These are phyloP conservation scores for Lordiphosa clarofinis DNA, from an alignment of 1,140 invertebrate species.

Conservation along the genomic window DNA sequence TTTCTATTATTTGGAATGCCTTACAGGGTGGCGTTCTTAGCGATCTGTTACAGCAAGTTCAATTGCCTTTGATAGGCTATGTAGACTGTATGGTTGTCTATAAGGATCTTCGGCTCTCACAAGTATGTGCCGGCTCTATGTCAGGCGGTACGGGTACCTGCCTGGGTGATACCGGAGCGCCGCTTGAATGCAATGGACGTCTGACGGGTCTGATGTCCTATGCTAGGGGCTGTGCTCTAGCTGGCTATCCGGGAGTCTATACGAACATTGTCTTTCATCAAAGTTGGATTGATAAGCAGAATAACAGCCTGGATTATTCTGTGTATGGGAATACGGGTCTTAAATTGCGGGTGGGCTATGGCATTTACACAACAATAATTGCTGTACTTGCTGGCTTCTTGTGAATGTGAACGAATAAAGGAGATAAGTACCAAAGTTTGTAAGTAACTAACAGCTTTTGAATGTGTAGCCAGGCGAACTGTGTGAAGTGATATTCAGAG, in stretches of 20 bases:
- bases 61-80: constrained; percentile 33
- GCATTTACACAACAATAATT: no score
- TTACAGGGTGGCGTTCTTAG: constrained; percentile 7
- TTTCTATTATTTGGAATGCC: no score
- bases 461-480: neutral
- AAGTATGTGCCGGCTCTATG: constrained; percentile 55
- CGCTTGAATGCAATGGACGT: constrained; percentile 50
- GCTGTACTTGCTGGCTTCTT: no score
- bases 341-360: no score
- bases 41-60: constrained; percentile 29
- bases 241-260: constrained; percentile 86
- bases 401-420: no score
- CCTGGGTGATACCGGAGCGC: constrained; percentile 77
- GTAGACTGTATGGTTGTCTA: constrained; percentile 32
- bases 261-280: constrained; percentile 83
- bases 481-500: no score
- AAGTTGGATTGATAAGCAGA: constrained; percentile 81
- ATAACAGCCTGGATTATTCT: constrained; percentile 19
- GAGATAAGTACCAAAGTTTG: no score
- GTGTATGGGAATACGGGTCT: neutral
- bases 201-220: constrained; percentile 82
- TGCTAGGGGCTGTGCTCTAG: constrained; percentile 83
- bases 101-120: neutral
- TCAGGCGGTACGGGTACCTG: constrained; percentile 62
- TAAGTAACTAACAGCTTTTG: neutral